These are phyloP conservation scores for Leguminivora glycinivorella DNA, from an alignment of 1,140 invertebrate species.

Conservation along the genomic window DNA sequence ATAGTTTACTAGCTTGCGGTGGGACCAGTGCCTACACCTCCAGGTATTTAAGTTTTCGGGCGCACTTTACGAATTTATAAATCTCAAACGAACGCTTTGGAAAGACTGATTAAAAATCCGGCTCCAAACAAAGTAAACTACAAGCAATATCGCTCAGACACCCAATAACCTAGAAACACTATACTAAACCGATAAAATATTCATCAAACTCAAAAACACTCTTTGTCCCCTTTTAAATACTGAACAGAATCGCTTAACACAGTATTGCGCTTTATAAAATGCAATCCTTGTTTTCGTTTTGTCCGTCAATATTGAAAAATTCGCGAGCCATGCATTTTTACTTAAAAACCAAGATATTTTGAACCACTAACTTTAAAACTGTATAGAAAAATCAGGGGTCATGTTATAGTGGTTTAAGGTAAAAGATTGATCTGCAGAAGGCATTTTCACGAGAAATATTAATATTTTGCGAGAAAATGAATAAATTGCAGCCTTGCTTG, in stretches of 20 bases:
- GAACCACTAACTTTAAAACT: neutral
- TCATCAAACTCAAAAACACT: neutral
- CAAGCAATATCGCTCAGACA: slow-evolving; percentile 1
- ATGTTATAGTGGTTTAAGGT: neutral
- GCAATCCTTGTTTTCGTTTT: slow-evolving; percentile 5
- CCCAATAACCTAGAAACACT: neutral
- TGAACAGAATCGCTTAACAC: neutral
- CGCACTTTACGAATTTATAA: no score
- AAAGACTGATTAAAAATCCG: neutral
- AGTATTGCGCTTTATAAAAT: neutral
- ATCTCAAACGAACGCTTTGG: neutral
- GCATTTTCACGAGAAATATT: neutral
- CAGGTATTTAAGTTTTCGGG: no score
- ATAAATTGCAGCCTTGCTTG: neutral
- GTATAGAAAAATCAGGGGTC: neutral
- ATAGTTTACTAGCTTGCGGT: no score
- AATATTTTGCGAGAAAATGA: neutral
- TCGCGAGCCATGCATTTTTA: neutral
- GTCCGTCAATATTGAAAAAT: slow-evolving; percentile 12
- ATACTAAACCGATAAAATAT: neutral
- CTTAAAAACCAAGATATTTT: neutral
- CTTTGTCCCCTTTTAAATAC: neutral
- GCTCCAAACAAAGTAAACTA: neutral
- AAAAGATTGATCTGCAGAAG: neutral
- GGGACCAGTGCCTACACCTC: no score